Evolutionary conservation across 2,113 vertebrate genomes (phyloP), one percentile per base, ranked within the genome.

Genomic region (Xerus inauris): DNA sequence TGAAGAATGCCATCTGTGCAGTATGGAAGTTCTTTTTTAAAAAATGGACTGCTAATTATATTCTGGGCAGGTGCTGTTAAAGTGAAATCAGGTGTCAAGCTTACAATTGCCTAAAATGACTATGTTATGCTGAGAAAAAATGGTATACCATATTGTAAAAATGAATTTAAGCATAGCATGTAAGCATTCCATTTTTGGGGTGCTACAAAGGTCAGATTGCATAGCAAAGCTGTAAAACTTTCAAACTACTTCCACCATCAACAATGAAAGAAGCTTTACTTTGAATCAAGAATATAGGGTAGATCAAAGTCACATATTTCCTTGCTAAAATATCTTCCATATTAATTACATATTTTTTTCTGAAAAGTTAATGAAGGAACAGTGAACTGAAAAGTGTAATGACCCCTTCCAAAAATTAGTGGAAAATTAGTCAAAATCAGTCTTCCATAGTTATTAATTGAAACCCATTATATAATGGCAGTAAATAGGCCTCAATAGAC

Each of bases 71-170:
- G 98, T 98, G 98, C 95, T 98, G 91, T 94, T 98, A 98, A 98
- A 98, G 96, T 98, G 97, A 98, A 99, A 97, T 98, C 98, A 98
- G 98, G 98, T 98, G 98, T 98, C 97, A 98, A 96, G 84, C 95
- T 97, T 97, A 9, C 16, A 97, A 96, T 98, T 93, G 92, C 97
- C 94, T 97, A 83, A 98, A 98, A 98, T 97, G 97, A 96, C 87
- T 69, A 87, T n/a, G 40, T 90, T 98, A 64, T 96, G 73, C 24
- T 94, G 49, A 95, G 94, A 97, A 98, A 98, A 88, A 97, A 86
- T 80, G 95, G 51, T 30, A 64, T 89, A 92, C 65, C 51, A 62
- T 91, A 97, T 72, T 93, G 94, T 59, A 85, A 96, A 72, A 71
- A 73, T 79, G 90, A 96, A 92, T 85, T 95, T 95, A 94, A 96